Evolutionary conservation across 2,113 vertebrate species (phyloP), one percentile per base, ranked within the genome.

Genomic region (Lamprologus sp.): DNA sequence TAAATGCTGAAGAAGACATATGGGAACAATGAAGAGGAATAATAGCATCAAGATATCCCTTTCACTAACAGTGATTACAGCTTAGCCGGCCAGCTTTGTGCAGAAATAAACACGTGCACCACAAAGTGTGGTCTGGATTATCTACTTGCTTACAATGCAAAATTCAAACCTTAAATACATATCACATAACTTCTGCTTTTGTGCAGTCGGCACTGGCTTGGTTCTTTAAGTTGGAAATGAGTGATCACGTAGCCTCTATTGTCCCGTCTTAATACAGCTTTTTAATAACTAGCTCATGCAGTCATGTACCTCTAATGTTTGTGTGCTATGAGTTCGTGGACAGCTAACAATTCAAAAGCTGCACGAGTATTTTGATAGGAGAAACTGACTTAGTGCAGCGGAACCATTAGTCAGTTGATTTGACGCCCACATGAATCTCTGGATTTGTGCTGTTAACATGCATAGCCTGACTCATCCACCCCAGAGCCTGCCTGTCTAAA

Each of bases 31-130:
- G 86, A 88, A 82, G 26, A 83, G 79, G 79, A 92, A 92, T 88
- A 89, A 88, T 81, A 88, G 82, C 84, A 88, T 88, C 33, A 81
- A 79, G 73, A 92, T 93, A 84, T 93, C 81, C 65, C 68, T 86
- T 89, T 88, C 58, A 83, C 79, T 79, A 45, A 81, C 87, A 82
- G 49, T 92, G 88, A 95, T 94, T 94, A 94, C 88, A 91, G 92
- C 86, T 73, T 84, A 55, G 85, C 75, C 5, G 35, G 90, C 91
- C 93, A 93, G 84, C 81, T 90, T 89, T 91, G 89, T 80, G 77
- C 85, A 84, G 88, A 89, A 89, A 89, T 84, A 89, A 90, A 88
- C 86, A 87, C 26, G 81, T 63, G 79, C 70, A 89, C 92, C 83
- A 9, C 87, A 90, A 37, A 89, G 79, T 51, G 90, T 82, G 89